Percentiles rank a stretch among this genome's conserved stretches.
phyloP scores from a whole-genome alignment of 2,797 vertebrate species.

The Chelmon rostratus region DNA sequence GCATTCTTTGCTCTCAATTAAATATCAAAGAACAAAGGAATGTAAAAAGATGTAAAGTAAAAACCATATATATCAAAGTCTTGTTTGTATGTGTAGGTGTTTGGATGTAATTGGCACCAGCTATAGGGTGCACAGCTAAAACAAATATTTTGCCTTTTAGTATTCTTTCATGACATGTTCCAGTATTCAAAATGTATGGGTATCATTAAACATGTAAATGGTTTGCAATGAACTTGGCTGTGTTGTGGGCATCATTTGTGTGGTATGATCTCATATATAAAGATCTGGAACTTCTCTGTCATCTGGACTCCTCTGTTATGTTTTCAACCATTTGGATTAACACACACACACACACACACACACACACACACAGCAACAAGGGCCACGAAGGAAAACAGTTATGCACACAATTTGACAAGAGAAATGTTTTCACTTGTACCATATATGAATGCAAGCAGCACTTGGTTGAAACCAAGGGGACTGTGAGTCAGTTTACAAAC shows the following conservation, averaged over 20 bases:
- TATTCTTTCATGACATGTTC: constrained; percentile 55
- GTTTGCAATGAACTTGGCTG: constrained; percentile 45
- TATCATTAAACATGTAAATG: constrained; percentile 65
- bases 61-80: constrained; percentile 41
- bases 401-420: too few species aligned
- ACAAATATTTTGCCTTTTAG: constrained; percentile 50
- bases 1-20: constrained; percentile 17
- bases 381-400: background rate
- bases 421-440: too few species aligned
- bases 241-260: constrained; percentile 25
- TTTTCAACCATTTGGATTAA: too few species aligned
- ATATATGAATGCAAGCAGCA: too few species aligned
- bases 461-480: too few species aligned
- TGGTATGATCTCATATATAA: background rate
- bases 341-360: too few species aligned
- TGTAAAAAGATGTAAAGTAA: constrained; percentile 62
- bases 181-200: constrained; percentile 54
- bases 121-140: constrained; percentile 43
- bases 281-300: background rate
- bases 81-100: constrained; percentile 62
- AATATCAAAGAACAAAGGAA: constrained; percentile 22
- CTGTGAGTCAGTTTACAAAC: too few species aligned
- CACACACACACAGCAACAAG: too few species aligned
- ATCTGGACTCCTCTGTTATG: background rate
- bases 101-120: constrained; percentile 49